Evolutionary conservation across 1,140 invertebrate species (phyloP).

Genomic region (Orchestia grillus): DNA sequence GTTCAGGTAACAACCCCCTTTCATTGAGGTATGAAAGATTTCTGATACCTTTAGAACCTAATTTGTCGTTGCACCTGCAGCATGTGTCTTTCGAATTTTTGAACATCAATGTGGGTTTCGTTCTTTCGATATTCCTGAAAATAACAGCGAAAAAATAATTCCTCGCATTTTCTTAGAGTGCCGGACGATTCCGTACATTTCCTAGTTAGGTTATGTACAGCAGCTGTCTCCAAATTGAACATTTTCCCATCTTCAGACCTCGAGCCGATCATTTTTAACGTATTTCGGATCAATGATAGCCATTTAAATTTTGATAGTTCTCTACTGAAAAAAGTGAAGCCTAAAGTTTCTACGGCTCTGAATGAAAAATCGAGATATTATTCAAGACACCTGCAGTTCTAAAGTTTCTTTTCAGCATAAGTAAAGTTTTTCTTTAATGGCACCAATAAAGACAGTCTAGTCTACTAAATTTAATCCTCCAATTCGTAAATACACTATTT

Average conservation of each 20-base stretch:
- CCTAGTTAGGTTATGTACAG: not conserved
- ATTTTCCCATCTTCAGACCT: not conserved
- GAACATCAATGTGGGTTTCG: not conserved
- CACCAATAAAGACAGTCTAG: too few species aligned
- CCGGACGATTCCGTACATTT: not conserved
- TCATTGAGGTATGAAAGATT: not conserved
- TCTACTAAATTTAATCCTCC: too few species aligned
- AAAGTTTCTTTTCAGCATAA: not conserved
- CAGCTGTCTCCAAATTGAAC: not conserved
- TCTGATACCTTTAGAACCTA: not conserved
- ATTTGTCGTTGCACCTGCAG: not conserved
- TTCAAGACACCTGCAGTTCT: not conserved
- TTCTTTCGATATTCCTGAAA: not conserved
- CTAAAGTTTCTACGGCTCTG: not conserved
- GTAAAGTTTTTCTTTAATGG: not conserved
- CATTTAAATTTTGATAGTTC: not conserved
- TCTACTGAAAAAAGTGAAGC: not conserved
- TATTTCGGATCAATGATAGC: not conserved
- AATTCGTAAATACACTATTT: too few species aligned
- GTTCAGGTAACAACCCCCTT: not conserved
- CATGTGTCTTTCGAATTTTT: not conserved
- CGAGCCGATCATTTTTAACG: not conserved
- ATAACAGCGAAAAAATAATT: not conserved
- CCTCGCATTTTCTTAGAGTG: not conserved
- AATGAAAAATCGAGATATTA: not conserved